These are phyloP conservation scores for Novumbra hubbsi DNA, from an alignment of 2,797 vertebrate species.

Conservation along the genomic window DNA sequence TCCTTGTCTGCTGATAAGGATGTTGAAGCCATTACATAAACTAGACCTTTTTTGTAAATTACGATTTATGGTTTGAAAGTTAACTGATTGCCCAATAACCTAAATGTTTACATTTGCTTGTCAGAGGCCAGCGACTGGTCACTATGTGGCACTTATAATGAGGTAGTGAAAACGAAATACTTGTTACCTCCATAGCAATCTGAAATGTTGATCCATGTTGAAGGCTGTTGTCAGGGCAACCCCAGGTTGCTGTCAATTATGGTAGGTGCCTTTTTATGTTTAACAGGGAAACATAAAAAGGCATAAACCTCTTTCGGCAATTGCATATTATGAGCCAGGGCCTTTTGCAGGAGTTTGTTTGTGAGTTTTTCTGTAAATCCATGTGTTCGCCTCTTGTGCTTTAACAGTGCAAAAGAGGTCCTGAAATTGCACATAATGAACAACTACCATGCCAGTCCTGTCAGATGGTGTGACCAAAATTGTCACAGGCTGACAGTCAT, in stretches of 20 bases:
- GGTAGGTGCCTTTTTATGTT: conserved; percentile 32
- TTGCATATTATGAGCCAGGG: conserved; percentile 22
- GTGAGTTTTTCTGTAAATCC: conserved; percentile 68
- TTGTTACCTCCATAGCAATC: conserved; percentile 15
- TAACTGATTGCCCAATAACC: conserved; percentile 1
- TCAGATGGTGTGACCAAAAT: conserved; percentile 74
- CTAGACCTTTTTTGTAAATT: conserved; percentile 15
- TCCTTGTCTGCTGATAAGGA: conserved; percentile 29
- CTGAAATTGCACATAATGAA: conserved; percentile 79
- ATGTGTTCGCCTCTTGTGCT: conserved; percentile 72
- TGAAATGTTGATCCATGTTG: conserved; percentile 19
- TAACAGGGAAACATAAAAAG: conserved; percentile 35
- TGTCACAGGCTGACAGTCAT: conserved; percentile 70
- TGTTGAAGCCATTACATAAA: conserved; percentile 33
- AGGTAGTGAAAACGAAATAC: conserved; percentile 15
- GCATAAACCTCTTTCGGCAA: conserved; percentile 31
- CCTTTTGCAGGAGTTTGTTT: conserved; percentile 44
- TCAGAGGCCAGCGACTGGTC: conserved; percentile 27
- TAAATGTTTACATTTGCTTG: conserved; percentile 17
- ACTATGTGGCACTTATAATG: conserved; percentile 13
- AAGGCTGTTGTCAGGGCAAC: conserved; percentile 27
- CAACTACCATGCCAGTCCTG: conserved; percentile 69
- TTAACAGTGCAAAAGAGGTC: conserved; percentile 70
- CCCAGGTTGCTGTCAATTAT: conserved; percentile 31
- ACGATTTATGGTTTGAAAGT: conserved; percentile 6